Conservation (phyloP, 2,888 invertebrate species). For the Timandra comae region DNA sequence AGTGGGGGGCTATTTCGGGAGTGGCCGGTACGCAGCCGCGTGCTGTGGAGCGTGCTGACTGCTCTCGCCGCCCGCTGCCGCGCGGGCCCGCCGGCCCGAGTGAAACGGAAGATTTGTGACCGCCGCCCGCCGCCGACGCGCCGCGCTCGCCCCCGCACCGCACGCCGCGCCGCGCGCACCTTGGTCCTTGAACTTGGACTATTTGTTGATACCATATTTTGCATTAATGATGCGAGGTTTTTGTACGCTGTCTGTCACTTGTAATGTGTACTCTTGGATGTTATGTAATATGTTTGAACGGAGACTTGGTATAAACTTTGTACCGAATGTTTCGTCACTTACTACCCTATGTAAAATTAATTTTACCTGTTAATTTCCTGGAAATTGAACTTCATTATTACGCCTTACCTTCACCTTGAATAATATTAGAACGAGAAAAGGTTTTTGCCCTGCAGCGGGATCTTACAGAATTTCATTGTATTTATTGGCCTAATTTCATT, state of each 20-base stretch:
- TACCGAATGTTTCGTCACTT: too few relatives aligned
- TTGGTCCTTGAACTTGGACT: slow-evolving; percentile 26
- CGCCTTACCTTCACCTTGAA: too few relatives aligned
- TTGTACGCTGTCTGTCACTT: not conserved
- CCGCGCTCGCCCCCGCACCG: slow-evolving; percentile 33
- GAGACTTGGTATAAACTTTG: too few relatives aligned
- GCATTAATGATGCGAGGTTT: slow-evolving; percentile 1
- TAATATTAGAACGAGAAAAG: too few relatives aligned
- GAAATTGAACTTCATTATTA: too few relatives aligned
- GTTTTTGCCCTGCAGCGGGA: too few relatives aligned
- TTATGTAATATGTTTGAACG: too few relatives aligned
- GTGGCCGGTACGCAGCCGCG: slow-evolving; percentile 75
- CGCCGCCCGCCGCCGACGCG: slow-evolving; percentile 34
- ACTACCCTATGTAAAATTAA: too few relatives aligned
- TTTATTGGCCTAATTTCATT: too few relatives aligned
- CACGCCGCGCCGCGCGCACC: slow-evolving; percentile 32
- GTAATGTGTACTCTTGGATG: not conserved
- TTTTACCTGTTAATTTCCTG: too few relatives aligned
- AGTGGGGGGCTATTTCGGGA: slow-evolving; percentile 74
- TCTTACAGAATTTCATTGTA: too few relatives aligned
- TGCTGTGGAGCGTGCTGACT: slow-evolving; percentile 75
- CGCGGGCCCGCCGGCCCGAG: slow-evolving; percentile 67
- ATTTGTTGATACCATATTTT: not conserved
- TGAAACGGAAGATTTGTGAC: slow-evolving; percentile 76
- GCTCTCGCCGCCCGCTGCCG: slow-evolving; percentile 66